Conservation (phyloP, 1,140 invertebrate genomes). For the Lepidurus couesii region DNA sequence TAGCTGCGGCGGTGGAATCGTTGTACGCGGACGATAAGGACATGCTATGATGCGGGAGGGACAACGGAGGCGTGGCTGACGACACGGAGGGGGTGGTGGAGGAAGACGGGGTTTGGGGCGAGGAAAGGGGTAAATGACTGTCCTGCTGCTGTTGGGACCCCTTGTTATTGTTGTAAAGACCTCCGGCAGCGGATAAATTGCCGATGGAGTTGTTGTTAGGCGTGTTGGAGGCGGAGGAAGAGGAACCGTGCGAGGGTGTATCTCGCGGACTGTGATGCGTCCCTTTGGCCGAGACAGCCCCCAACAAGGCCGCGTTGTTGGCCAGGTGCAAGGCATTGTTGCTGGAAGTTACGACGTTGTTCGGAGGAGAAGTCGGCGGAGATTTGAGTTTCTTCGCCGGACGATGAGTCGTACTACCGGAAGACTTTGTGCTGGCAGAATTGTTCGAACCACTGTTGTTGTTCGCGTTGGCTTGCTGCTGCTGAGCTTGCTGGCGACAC, state of each 20-base stretch:
- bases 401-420: conserved; percentile 33
- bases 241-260: conserved; percentile 5
- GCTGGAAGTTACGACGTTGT: conserved; percentile 20
- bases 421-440: conserved; percentile 34
- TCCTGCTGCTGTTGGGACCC: background rate
- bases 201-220: conserved; percentile 23
- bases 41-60: conserved; percentile 34
- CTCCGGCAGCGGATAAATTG: background rate
- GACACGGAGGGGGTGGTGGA: conserved; percentile 37
- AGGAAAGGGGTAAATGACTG: conserved; percentile 21
- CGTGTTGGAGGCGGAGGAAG: conserved; percentile 5
- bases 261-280: conserved; percentile 12
- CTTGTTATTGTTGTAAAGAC: conserved; percentile 27
- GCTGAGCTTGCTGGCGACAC: conserved; percentile 40
- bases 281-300: background rate
- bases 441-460: conserved; percentile 33
- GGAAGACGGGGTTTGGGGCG: conserved; percentile 32
- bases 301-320: conserved; percentile 12
- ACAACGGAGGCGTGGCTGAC: conserved; percentile 31
- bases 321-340: conserved; percentile 5
- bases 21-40: conserved; percentile 35
- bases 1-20: conserved; percentile 33
- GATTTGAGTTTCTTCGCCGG: conserved; percentile 38
- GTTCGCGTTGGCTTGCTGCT: conserved; percentile 34
- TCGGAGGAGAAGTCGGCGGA: conserved; percentile 31